A percentile compares a stretch with the other conserved stretches of the same genome.
phyloP scores from a whole-genome alignment of 2,888 invertebrate species.

The Notodonta ziczac region DNA sequence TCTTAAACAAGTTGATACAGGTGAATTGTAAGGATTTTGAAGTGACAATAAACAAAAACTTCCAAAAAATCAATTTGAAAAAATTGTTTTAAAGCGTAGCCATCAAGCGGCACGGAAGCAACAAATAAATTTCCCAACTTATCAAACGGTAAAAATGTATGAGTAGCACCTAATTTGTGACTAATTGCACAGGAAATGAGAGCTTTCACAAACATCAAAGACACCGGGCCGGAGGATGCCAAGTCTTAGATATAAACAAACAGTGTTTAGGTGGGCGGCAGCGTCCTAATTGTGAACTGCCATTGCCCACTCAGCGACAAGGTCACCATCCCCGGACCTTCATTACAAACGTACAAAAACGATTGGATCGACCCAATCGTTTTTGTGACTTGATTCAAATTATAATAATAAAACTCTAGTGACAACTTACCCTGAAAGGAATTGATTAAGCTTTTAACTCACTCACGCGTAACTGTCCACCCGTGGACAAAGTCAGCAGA shows the following conservation, averaged over 20 bases:
- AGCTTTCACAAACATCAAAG: slow-evolving; percentile 23
- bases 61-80: no score
- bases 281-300: background rate
- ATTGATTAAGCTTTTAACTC: no score
- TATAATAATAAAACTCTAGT: background rate
- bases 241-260: slow-evolving; percentile 9
- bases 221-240: slow-evolving; percentile 4
- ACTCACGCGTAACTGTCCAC: slow-evolving; percentile 23
- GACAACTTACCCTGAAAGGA: background rate
- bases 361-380: no score
- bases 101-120: background rate
- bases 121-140: background rate
- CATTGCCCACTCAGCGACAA: slow-evolving; percentile 2
- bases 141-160: slow-evolving; percentile 13
- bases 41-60: no score
- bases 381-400: background rate
- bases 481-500: slow-evolving; percentile 5
- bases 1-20: no score
- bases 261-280: slow-evolving; percentile 20
- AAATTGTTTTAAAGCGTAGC: no score
- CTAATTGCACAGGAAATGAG: slow-evolving; percentile 24
- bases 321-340: slow-evolving; percentile 3
- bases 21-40: no score
- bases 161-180: slow-evolving; percentile 13
- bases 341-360: background rate